Evolutionary conservation across 1,140 invertebrate species (phyloP), one percentile per base, ranked within the genome.

Genomic region (Spodoptera litura): DNA sequence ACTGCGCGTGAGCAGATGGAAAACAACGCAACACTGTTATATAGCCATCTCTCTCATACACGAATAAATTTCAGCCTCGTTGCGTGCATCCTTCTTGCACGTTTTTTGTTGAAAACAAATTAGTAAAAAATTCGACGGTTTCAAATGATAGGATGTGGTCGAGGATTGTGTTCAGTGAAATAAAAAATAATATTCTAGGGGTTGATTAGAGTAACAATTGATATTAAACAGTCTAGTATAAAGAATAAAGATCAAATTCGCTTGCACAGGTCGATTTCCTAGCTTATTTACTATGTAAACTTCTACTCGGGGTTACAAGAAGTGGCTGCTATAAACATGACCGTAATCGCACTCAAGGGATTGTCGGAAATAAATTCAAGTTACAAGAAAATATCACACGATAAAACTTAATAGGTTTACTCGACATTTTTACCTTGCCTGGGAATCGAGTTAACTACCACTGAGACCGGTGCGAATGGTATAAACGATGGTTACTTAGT

Each of bases 91-190:
- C 51, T 80, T 78, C 68, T 82, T 74, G 61, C 79, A 52, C n/a
- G 55, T 78, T 78, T 82, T 80, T 83, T 83, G 59, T 81, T 59
- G 55, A 64, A 58, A 68, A 59, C 64, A 55, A 78, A 78, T 83
- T 81, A 81, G 78, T 68, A 59, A 61, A 79, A 79, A 75, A 74
- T 58, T 66, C 51, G 35, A 66, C 49, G 52, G 70, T 51, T 73
- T 73, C 53, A 49, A 52, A 66, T 79, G 27, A 66, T 64, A 52
- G 55, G 35, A 78, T 78, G 53, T 38, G 25, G 49, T 61, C 64
- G 44, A 74, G 44, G 55, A 61, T 44, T 15, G 38, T 61, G 31
- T 74, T 72, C 31, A 6, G 13, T 68, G 49, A 51, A 6, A 49
- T 25, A 68, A 66, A 51, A 52, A 52, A 68, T 51, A 44, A 20